Base-by-base conservation (phyloP, 1,140 invertebrate genomes). In the Meloidogyne exigua region DNA sequence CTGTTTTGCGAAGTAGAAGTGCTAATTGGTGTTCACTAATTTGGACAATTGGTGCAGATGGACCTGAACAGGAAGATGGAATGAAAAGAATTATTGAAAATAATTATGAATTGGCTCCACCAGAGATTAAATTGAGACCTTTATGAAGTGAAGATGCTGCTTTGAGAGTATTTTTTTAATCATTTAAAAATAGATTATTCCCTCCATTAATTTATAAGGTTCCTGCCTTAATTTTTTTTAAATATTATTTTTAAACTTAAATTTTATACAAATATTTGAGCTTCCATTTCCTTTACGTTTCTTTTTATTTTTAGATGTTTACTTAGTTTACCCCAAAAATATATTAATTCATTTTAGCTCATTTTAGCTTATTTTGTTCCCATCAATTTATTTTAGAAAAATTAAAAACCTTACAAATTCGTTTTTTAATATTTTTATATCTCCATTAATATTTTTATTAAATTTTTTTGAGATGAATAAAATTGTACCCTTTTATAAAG, bases 21-120 rank as follows among this genome's bases (percentile, higher is more conserved):
- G 84, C 82, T 67, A 86, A 87, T 72, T 86, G 86, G 84, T 86
- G 83, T 70, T 82, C 84, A 12, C 79, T 86, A 18, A 80, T 87
- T 26, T 81, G 79, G 70, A 86, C 85, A 23, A 72, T 86, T 26
- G 81, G 84, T 26, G 39, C 70, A 26, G 78, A 80, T 67, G 67
- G 80, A 15, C 36, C 67, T 39, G 80, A 84, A 67, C 86, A 86
- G 75, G 64, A 75, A 44, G 66, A 25, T 57, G 76, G 83, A 49
- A 57, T 86, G 44, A 68, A 82, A 63, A 68, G 74, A 21, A 80
- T 86, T 42, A 74, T 81, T 28, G 57, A 62, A 12, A 39, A 73
- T 26, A 77, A 87, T 68, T 86, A 73, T 70, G 78, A 86, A 28
- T 57, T 82, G 44, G 83, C 81, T 26, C 85, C 85, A 11, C 86